These are phyloP conservation scores for Hydractinia symbiolongicarpus DNA, from an alignment of 30 jellyfish, hydroid and myxozoan species.

Conservation along the genomic window DNA sequence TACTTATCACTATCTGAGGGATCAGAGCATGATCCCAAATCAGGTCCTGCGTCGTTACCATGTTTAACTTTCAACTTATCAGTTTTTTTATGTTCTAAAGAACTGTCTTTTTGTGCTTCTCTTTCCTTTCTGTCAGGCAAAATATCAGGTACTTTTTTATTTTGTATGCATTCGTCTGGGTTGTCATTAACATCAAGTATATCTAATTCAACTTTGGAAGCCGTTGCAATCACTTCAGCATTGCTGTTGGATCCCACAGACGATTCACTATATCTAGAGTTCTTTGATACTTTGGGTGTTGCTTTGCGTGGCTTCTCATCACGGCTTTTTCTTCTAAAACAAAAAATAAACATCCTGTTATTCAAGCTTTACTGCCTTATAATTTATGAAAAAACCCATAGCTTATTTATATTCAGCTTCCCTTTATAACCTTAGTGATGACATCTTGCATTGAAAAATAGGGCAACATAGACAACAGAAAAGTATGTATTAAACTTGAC, in stretches of 20 bases:
- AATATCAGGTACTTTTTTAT: too few relatives aligned
- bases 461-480: too few relatives aligned
- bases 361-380: neutral
- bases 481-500: too few relatives aligned
- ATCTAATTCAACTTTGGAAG: conserved; percentile 63
- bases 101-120: too few relatives aligned
- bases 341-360: neutral
- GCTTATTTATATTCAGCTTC: neutral
- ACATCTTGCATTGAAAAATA: too few relatives aligned
- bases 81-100: too few relatives aligned
- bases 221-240: conserved; percentile 66
- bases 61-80: too few relatives aligned
- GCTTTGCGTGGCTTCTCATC: conserved; percentile 4
- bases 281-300: neutral
- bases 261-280: neutral
- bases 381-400: neutral
- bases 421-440: too few relatives aligned
- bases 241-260: conserved; percentile 23
- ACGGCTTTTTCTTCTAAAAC: conserved; percentile 13
- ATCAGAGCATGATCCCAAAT: too few relatives aligned
- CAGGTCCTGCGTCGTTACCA: too few relatives aligned
- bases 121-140: too few relatives aligned
- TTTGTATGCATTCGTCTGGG: neutral
- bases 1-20: too few relatives aligned
- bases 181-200: conserved; percentile 39